Conservation (phyloP, 2,113 vertebrate genomes). For the Xiphophorus hellerii region DNA sequence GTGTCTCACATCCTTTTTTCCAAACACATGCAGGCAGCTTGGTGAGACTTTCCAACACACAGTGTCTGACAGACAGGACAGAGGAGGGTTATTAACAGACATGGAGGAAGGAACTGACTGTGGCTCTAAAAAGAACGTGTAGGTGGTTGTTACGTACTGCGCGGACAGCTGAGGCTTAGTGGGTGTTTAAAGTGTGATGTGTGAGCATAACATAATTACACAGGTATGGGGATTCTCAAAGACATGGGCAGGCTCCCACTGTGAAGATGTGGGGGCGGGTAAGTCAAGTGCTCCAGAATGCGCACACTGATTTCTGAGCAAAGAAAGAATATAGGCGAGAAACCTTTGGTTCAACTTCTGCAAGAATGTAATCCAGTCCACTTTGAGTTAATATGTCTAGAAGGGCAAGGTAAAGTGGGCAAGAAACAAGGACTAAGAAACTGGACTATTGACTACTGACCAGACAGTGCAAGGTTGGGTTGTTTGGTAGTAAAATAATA, state of each 20-base stretch:
- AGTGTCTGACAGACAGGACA: constrained; percentile 46
- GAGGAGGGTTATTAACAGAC: constrained; percentile 61
- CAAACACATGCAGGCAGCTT: constrained; percentile 36
- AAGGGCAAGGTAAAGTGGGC: background rate
- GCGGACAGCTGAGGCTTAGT: constrained; percentile 66
- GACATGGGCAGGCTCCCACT: constrained; percentile 44
- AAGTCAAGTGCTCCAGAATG: background rate
- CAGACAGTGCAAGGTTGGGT: too few species aligned
- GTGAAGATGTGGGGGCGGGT: constrained; percentile 44
- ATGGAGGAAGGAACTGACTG: constrained; percentile 61
- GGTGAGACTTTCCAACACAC: constrained; percentile 47
- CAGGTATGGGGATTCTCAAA: constrained; percentile 57
- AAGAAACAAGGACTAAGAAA: background rate
- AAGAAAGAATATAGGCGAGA: constrained; percentile 16
- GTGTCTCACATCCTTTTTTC: constrained; percentile 66
- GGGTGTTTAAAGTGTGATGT: constrained; percentile 64
- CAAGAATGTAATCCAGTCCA: constrained; percentile 54
- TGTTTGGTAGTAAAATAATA: too few species aligned
- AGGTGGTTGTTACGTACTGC: constrained; percentile 57
- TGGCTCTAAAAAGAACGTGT: constrained; percentile 65
- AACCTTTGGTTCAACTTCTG: constrained; percentile 62
- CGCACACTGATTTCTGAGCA: constrained; percentile 7
- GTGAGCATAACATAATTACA: constrained; percentile 64
- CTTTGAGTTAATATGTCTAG: constrained; percentile 46
- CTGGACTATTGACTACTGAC: too few species aligned